Evolutionary conservation across 1,140 invertebrate genomes (phyloP).

Genomic region (Melipona quadrifasciata): DNA sequence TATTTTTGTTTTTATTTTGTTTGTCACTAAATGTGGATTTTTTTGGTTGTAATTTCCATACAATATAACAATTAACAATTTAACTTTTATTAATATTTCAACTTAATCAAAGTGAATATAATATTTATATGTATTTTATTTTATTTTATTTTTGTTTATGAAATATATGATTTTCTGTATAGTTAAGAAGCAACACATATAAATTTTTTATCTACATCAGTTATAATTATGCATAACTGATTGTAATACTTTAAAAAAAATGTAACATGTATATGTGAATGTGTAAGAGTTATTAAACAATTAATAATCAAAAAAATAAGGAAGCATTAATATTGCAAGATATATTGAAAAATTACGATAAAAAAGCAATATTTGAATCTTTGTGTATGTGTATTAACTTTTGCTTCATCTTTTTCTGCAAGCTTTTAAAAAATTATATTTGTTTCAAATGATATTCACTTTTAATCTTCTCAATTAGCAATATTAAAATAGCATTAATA

Average conservation of each 20-base stretch:
- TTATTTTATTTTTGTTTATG: neutral
- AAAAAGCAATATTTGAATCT: neutral
- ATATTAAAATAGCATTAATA: neutral
- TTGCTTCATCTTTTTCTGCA: neutral
- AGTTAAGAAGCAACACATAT: neutral
- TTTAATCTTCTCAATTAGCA: neutral
- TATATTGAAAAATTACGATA: neutral
- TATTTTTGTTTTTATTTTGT: conserved; percentile 69
- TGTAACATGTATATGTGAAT: neutral
- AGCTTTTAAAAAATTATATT: neutral
- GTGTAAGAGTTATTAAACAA: neutral
- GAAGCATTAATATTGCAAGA: neutral
- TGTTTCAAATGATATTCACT: too few species aligned
- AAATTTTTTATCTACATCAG: neutral
- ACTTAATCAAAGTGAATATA: neutral
- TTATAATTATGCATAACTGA: conserved; percentile 5
- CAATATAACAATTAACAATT: conserved; percentile 55
- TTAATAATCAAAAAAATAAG: neutral
- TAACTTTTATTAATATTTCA: conserved; percentile 8
- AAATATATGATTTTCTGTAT: neutral
- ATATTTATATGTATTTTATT: conserved; percentile 2
- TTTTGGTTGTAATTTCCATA: conserved; percentile 6
- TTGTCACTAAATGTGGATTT: conserved; percentile 31
- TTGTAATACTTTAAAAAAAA: neutral
- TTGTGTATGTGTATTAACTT: neutral